A percentile compares a stretch with the other conserved stretches of the same genome.
Conservation (phyloP, 2,888 invertebrate species). For the Zeuzera pyrina region DNA sequence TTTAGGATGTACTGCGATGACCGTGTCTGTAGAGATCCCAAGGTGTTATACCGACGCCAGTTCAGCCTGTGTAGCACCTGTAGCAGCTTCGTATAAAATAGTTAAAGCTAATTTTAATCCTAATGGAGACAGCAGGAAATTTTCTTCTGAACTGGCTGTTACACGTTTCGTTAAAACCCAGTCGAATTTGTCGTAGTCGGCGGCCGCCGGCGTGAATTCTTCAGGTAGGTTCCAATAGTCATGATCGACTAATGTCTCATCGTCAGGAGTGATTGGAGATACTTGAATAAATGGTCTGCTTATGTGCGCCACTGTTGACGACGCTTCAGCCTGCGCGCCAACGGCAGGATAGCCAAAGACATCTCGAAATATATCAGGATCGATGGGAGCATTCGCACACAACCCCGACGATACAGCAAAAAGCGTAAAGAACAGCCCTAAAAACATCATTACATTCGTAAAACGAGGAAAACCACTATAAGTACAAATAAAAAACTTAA, state of each 20-base stretch:
- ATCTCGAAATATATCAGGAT: slow-evolving; percentile 1
- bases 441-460: no score
- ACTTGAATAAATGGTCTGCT: slow-evolving; percentile 22
- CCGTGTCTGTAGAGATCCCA: no score
- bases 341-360: slow-evolving; percentile 19
- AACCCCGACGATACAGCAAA: slow-evolving; percentile 4
- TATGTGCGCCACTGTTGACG: slow-evolving; percentile 3
- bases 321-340: slow-evolving; percentile 6
- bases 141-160: slow-evolving; percentile 67
- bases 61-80: slow-evolving; percentile 75
- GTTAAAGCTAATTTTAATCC: slow-evolving; percentile 83
- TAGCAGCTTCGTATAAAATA: slow-evolving; percentile 81
- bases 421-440: no score
- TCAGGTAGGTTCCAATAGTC: slow-evolving; percentile 38
- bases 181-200: slow-evolving; percentile 75
- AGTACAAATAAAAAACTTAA: no score
- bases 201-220: slow-evolving; percentile 28
- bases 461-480: no score
- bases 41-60: no score
- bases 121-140: slow-evolving; percentile 83
- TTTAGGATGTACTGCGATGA: slow-evolving; percentile 76
- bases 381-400: neutral
- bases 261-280: slow-evolving; percentile 27
- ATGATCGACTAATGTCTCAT: slow-evolving; percentile 26
- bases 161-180: slow-evolving; percentile 79